These are phyloP conservation scores for Drosophila oshimai DNA, from an alignment of 1,140 invertebrate genomes.

Conservation along the genomic window DNA sequence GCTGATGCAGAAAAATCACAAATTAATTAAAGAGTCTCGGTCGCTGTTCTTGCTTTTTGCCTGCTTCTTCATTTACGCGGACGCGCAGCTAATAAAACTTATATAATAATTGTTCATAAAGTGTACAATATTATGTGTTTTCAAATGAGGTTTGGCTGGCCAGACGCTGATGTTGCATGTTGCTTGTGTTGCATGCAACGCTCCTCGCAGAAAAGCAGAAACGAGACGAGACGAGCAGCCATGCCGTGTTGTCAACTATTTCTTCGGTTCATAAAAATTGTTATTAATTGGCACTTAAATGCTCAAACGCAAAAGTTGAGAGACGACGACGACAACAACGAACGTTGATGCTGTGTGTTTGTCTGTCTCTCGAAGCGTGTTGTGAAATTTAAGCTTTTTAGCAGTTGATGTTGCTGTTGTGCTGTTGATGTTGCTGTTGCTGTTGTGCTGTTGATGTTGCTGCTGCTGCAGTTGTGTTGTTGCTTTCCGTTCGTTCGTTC, in stretches of 20 bases:
- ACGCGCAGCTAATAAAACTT: slow-evolving; percentile 76
- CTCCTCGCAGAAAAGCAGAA: neutral
- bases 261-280: slow-evolving; percentile 83
- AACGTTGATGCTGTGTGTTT: slow-evolving; percentile 48
- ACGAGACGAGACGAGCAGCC: slow-evolving; percentile 28
- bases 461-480: slow-evolving; percentile 12
- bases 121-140: slow-evolving; percentile 80
- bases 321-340: slow-evolving; percentile 42
- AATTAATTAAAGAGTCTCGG: slow-evolving; percentile 73
- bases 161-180: slow-evolving; percentile 60
- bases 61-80: slow-evolving; percentile 7
- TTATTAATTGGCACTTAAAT: slow-evolving; percentile 83
- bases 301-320: slow-evolving; percentile 82
- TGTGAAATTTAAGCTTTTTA: slow-evolving; percentile 81
- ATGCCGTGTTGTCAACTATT: slow-evolving; percentile 82
- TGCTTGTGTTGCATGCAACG: slow-evolving; percentile 77
- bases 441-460: slow-evolving; percentile 15
- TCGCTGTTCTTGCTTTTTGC: neutral
- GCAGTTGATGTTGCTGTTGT: slow-evolving; percentile 68
- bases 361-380: slow-evolving; percentile 58
- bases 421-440: slow-evolving; percentile 10
- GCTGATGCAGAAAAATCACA: slow-evolving; percentile 71
- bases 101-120: slow-evolving; percentile 83
- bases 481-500: slow-evolving; percentile 44
- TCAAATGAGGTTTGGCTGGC: slow-evolving; percentile 77